These are phyloP conservation scores for Marmota flaviventris DNA, from an alignment of 2,113 vertebrate species.

Conservation along the genomic window DNA sequence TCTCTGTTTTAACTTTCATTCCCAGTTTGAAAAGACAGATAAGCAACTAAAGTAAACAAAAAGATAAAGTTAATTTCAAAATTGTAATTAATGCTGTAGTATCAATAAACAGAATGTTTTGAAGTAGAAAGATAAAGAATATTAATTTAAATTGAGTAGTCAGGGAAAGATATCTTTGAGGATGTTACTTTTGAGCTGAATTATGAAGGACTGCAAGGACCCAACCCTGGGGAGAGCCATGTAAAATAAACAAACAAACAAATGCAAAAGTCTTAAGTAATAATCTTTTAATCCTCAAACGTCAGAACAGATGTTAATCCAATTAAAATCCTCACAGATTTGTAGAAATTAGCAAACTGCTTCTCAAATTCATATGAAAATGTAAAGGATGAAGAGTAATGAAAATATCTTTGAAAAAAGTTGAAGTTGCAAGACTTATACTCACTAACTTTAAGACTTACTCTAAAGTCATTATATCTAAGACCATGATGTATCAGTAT, in stretches of 20 bases:
- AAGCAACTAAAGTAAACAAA: constrained; percentile 61
- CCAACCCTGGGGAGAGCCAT: neutral
- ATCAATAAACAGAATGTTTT: constrained; percentile 41
- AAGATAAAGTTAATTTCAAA: constrained; percentile 45
- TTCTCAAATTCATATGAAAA: constrained; percentile 10
- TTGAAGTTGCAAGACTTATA: neutral
- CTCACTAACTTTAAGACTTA: neutral
- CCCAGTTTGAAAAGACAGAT: neutral
- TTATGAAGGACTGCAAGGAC: neutral
- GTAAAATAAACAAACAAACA: neutral
- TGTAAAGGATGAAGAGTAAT: neutral
- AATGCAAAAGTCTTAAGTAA: neutral
- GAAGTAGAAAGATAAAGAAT: neutral
- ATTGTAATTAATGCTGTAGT: constrained; percentile 1
- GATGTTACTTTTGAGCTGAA: constrained; percentile 27
- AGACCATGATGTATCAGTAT: neutral
- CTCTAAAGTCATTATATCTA: neutral
- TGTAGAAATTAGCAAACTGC: neutral
- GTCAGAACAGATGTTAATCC: neutral
- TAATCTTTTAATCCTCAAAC: constrained; percentile 1
- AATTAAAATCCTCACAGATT: neutral
- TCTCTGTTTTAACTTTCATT: neutral
- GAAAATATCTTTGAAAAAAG: neutral
- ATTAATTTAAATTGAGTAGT: constrained; percentile 28
- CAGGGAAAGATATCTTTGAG: constrained; percentile 6